Conservation (phyloP, 2,888 invertebrate species). For the Coelopa pilipes region DNA sequence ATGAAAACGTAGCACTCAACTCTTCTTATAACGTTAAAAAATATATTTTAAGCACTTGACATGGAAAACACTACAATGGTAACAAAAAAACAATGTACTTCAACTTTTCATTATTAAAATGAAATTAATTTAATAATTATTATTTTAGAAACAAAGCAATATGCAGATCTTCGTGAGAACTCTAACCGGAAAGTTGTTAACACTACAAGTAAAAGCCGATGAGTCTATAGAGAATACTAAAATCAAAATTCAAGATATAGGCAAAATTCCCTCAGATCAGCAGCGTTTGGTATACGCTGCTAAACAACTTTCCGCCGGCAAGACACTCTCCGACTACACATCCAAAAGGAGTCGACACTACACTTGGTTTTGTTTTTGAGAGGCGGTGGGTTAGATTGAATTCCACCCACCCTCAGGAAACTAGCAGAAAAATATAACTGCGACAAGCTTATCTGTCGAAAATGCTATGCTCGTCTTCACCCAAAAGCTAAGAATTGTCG, state of each 20-base stretch:
- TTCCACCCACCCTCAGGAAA: conserved; percentile 86
- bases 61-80: too few relatives aligned
- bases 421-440: conserved; percentile 99
- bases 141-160: conserved; percentile 50
- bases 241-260: conserved; percentile 91
- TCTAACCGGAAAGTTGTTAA: conserved; percentile 92
- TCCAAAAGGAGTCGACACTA: conserved; percentile 94
- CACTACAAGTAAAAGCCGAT: conserved; percentile 90
- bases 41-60: too few relatives aligned
- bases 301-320: conserved; percentile 93
- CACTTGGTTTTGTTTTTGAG: conserved; percentile 93
- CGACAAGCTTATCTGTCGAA: conserved; percentile 99
- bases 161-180: conserved; percentile 99
- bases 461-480: conserved; percentile 99
- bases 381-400: conserved; percentile 90
- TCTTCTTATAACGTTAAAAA: too few relatives aligned
- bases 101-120: too few relatives aligned
- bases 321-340: conserved; percentile 91
- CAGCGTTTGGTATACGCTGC: conserved; percentile 93
- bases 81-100: too few relatives aligned
- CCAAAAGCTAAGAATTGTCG: conserved; percentile 99
- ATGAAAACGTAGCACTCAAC: too few relatives aligned
- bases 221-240: conserved; percentile 97
- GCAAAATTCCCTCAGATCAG: conserved; percentile 91
- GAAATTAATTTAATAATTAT: too few relatives aligned